Evolutionary conservation across 2,797 vertebrate genomes (phyloP), one percentile per base, ranked within the genome.

Genomic region (Zalophus californianus): DNA sequence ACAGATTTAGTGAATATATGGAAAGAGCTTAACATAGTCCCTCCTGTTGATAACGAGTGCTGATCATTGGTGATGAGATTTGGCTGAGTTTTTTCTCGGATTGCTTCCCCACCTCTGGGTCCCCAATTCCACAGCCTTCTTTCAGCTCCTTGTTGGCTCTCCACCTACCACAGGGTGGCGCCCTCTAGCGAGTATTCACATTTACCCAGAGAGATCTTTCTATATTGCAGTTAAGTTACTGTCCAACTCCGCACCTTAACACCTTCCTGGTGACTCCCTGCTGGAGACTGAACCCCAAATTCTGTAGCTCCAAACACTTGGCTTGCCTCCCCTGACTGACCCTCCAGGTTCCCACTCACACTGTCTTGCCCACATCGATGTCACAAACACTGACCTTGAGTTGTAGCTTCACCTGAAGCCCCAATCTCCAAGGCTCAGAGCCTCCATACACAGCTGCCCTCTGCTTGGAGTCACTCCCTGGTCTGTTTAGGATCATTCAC

Each of bases 291-390:
- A 50, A 75, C 23, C 3, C 20, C 16, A 44, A 44, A 18, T 56
- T 23, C 25, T 11, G 23, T 5, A 32, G 10, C 32, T 32, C 41
- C 3, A 11, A 29, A 78, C 18, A 11, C 27, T 20, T 73, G 21
- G 12, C 5, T 32, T 13, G 0, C 11, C 5, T 91, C 2, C 5
- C 29, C 1, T 60, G 14, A 41, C 27, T 0, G 0, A 8, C 44
- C 12, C 2, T 4, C 20, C 15, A 60, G 16, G 18, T 23, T 21
- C 1, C 32, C 5, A 41, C 4, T 38, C 20, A 15, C 8, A 12
- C 2, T 4, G 6, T 5, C 13, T 38, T 5, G 11, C 16, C 35
- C 35, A 15, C 7, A 10, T 23, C 7, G 2, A 21, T 70, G 5
- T 41, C 58, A 35, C 41, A 38, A 14, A 20, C 12, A n/a, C 5